Evolutionary conservation across 2,888 invertebrate genomes (phyloP), one percentile per base, ranked within the genome.

Genomic region (Andrena haemorrhoa): DNA sequence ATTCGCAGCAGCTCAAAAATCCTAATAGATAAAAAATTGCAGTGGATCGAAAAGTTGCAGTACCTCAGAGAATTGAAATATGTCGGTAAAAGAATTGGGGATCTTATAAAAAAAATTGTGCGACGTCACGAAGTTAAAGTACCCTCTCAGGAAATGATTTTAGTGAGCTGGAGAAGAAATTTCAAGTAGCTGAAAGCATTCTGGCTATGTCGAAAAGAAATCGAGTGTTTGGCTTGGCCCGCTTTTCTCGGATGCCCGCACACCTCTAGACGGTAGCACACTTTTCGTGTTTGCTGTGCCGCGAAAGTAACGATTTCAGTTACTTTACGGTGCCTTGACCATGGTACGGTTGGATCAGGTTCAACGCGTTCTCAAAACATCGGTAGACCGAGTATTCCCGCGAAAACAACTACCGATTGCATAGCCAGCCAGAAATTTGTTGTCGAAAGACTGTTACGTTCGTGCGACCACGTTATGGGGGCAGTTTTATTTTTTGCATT

Each of bases 321-420:
- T 70, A 51, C 29, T 81, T 72, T 53, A 81, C 75, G 70, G 56
- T 71, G 71, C 81, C 82, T 82, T 72, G 82, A 69, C 81, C 82
- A 81, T 81, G 75, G 20, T 56, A 12, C 51, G 10, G 58, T 75
- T 72, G 35, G 75, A 82, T 72, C 72, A 72, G 82, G 75, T 75
- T 82, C 71, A 31, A 71, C 66, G 71, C 23, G 63, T 72, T 72
- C 51, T 23, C 56, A n/a, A 79, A 49, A 65, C 29, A 16, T 4
- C 10, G 10, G 3, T n/a, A 65, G 33, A 35, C 61, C 35, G 20
- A 56, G 41, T 56, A 56, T 75, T 78, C 12, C 3, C n/a, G 31
- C 63, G 29, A 16, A 6, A 35, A n/a, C 60, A 12, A 63, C 5
- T 23, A 16, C 33, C 10, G 10, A 35, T 58, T 26, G 1, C 10